These are phyloP conservation scores for Nyctibius bracteatus DNA, from an alignment of 2,113 vertebrate species.

Conservation along the genomic window DNA sequence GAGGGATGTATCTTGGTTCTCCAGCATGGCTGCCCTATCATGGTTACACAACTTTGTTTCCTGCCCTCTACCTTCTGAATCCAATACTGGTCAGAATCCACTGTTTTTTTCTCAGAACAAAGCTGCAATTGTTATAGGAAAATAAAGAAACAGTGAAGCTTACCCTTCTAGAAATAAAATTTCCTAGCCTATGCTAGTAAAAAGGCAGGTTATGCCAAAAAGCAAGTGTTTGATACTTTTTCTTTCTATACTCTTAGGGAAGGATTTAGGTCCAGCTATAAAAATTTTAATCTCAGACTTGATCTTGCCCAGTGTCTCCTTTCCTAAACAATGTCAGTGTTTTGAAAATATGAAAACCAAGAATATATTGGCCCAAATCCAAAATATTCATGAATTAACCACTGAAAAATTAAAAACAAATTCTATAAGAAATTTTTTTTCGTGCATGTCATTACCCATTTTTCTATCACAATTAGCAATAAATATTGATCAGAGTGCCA, in stretches of 20 bases:
- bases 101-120: neutral
- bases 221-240: neutral
- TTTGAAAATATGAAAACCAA: neutral
- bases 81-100: neutral
- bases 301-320: neutral
- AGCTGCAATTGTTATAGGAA: neutral
- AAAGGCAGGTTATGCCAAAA: neutral
- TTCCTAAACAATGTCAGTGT: neutral
- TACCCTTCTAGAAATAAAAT: neutral
- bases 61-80: neutral
- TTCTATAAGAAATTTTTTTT: neutral
- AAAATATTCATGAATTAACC: neutral
- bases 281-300: neutral
- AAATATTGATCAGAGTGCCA: neutral
- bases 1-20: neutral
- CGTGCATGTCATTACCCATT: neutral
- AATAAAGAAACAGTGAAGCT: neutral
- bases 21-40: rapidly evolving
- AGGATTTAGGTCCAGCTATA: neutral
- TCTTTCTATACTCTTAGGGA: neutral
- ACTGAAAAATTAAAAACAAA: neutral
- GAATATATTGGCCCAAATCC: neutral
- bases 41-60: neutral
- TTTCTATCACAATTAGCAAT: neutral
- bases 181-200: neutral